Percentiles rank a stretch among this genome's conserved stretches.
Conservation (phyloP, 2,113 vertebrate genomes). For the Coregonus clupeaformis region DNA sequence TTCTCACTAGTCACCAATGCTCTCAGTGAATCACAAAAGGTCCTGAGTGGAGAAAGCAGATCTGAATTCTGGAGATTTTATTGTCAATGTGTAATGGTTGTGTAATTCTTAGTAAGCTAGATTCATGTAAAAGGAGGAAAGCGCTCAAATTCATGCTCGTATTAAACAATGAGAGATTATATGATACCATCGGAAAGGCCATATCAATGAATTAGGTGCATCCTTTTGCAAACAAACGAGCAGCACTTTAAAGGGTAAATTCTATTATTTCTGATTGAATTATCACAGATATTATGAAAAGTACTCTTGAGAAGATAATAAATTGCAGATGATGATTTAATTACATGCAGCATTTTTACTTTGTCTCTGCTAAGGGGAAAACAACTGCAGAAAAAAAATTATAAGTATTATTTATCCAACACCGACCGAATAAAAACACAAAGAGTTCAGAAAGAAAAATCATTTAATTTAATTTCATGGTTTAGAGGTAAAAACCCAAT, state of each 20-base stretch:
- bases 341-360: neutral
- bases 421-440: neutral
- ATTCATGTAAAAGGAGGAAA: neutral
- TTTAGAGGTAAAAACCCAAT: neutral
- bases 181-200: neutral
- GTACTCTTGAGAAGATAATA: neutral
- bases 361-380: neutral
- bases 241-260: neutral
- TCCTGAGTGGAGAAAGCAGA: neutral
- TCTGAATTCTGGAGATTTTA: too few species aligned
- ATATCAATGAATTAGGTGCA: neutral
- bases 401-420: neutral
- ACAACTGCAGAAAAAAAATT: neutral
- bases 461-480: neutral
- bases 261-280: neutral
- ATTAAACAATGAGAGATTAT: neutral
- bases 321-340: neutral
- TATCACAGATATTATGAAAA: neutral
- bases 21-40: neutral
- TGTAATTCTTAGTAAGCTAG: too few species aligned
- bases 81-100: neutral
- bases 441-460: neutral
- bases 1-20: neutral
- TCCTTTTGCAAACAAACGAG: slow-evolving; percentile 1
- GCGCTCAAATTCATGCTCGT: neutral